Percentiles rank a stretch among this genome's conserved stretches.
These are phyloP conservation scores for Mionectes macconnelli DNA, from an alignment of 2,113 vertebrate genomes.

Conservation along the genomic window DNA sequence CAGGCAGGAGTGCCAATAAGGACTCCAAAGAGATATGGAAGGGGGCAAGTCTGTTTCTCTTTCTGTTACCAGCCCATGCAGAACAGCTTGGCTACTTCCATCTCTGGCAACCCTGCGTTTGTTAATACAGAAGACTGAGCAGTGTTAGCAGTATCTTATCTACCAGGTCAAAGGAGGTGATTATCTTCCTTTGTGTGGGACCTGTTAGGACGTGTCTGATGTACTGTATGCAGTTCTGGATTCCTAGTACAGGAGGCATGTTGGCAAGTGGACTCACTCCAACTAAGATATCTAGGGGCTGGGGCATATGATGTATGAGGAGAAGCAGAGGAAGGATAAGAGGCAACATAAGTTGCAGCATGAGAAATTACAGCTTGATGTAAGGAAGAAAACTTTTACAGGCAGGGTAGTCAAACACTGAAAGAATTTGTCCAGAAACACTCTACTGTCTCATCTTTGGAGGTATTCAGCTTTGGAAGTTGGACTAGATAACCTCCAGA, in stretches of 20 bases:
- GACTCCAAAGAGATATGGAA: neutral
- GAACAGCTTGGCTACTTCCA: neutral
- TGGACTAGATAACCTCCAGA: neutral
- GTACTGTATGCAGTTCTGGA: neutral
- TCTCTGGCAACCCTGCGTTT: neutral
- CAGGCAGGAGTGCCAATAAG: neutral
- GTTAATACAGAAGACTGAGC: neutral
- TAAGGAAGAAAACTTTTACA: neutral
- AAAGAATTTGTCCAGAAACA: neutral
- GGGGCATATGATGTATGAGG: neutral
- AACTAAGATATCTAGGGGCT: neutral
- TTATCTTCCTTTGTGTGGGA: neutral
- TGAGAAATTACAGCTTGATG: neutral
- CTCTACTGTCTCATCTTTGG: neutral
- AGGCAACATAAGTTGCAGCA: rapidly evolving
- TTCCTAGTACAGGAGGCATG: neutral
- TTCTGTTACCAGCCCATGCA: neutral
- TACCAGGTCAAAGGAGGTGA: neutral
- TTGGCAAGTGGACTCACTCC: neutral
- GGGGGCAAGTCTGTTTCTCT: neutral
- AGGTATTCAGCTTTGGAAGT: neutral
- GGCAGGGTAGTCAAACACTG: neutral
- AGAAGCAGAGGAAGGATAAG: neutral
- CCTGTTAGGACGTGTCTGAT: neutral
- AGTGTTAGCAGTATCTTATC: neutral